Evolutionary conservation across 2,888 invertebrate species (phyloP).

Genomic region (Ethmia dodecea): DNA sequence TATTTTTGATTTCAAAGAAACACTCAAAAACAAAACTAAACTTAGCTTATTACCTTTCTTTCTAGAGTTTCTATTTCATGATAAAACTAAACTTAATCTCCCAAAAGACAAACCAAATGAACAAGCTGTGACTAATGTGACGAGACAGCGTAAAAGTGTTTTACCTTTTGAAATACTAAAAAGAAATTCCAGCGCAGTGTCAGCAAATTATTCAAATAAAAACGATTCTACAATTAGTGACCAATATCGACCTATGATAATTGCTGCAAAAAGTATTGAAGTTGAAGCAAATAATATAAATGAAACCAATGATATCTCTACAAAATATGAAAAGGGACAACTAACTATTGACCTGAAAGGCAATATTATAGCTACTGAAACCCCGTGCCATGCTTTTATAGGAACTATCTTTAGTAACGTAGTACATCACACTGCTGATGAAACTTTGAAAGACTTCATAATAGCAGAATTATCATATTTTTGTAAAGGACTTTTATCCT

Average conservation of each 20-base stretch:
- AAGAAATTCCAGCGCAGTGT: constrained; percentile 3
- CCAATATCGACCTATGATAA: constrained; percentile 26
- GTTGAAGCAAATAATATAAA: constrained; percentile 11
- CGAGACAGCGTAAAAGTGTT: constrained; percentile 21
- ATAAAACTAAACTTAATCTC: constrained; percentile 17
- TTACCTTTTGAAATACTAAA: constrained; percentile 12
- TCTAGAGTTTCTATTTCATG: constrained; percentile 43
- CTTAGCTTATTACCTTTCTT: constrained; percentile 40
- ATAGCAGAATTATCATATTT: constrained; percentile 54
- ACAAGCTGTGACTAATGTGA: constrained; percentile 13
- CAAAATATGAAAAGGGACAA: constrained; percentile 15
- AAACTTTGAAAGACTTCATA: constrained; percentile 54
- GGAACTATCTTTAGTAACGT: constrained; percentile 56
- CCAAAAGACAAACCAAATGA: constrained; percentile 8
- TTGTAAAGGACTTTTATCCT: constrained; percentile 61
- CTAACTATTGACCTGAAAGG: constrained; percentile 60
- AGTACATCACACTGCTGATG: constrained; percentile 35
- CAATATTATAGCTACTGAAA: constrained; percentile 54
- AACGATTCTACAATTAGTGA: constrained; percentile 10
- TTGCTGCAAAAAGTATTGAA: constrained; percentile 28
- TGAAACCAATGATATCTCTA: constrained; percentile 5
- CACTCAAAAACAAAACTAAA: constrained; percentile 21
- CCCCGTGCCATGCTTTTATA: constrained; percentile 60
- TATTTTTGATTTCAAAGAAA: no score
- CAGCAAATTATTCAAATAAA: constrained; percentile 3